phyloP scores from a whole-genome alignment of 2,797 vertebrate genomes.

The Arnoldichthys spilopterus region DNA sequence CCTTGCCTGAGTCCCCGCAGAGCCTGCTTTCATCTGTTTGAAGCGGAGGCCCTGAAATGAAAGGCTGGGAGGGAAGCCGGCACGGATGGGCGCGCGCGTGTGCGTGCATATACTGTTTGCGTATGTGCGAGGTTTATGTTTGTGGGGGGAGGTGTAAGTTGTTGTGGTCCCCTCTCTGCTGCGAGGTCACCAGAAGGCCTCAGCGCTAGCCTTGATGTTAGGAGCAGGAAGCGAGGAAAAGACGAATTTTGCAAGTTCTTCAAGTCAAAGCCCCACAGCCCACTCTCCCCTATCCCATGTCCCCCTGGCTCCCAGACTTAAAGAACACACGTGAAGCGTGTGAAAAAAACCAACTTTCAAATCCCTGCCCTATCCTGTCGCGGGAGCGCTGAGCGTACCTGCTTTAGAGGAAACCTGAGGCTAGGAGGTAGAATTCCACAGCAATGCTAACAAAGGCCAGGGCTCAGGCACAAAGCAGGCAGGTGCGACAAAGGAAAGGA shows the following conservation, averaged over 20 bases:
- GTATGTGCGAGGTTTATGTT: slow-evolving; percentile 33
- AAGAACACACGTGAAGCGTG: slow-evolving; percentile 37
- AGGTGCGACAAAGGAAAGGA: slow-evolving; percentile 27
- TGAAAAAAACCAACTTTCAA: slow-evolving; percentile 23
- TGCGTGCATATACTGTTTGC: slow-evolving; percentile 15
- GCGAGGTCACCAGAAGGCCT: slow-evolving; percentile 47
- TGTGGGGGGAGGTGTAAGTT: slow-evolving; percentile 12
- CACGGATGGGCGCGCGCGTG: slow-evolving; percentile 54
- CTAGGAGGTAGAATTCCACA: slow-evolving; percentile 23
- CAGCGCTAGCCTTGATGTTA: slow-evolving; percentile 68
- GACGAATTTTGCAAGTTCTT: slow-evolving; percentile 6
- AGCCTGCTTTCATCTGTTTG: slow-evolving; percentile 86
- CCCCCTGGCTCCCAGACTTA: slow-evolving; percentile 5
- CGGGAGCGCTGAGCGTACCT: not conserved
- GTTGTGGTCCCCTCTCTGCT: slow-evolving; percentile 44
- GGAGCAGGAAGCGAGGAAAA: slow-evolving; percentile 59
- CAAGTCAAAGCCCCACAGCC: slow-evolving; percentile 27
- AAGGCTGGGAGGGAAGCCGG: slow-evolving; percentile 68
- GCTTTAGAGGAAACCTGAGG: slow-evolving; percentile 30
- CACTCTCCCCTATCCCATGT: slow-evolving; percentile 21
- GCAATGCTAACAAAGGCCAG: slow-evolving; percentile 8
- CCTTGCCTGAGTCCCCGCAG: slow-evolving; percentile 77
- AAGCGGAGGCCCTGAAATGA: slow-evolving; percentile 83
- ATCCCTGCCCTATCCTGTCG: slow-evolving; percentile 25
- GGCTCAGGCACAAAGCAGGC: slow-evolving; percentile 27